phyloP scores from a whole-genome alignment of 35 echinoderm and acorn worm species.

The Chiridota heheva region DNA sequence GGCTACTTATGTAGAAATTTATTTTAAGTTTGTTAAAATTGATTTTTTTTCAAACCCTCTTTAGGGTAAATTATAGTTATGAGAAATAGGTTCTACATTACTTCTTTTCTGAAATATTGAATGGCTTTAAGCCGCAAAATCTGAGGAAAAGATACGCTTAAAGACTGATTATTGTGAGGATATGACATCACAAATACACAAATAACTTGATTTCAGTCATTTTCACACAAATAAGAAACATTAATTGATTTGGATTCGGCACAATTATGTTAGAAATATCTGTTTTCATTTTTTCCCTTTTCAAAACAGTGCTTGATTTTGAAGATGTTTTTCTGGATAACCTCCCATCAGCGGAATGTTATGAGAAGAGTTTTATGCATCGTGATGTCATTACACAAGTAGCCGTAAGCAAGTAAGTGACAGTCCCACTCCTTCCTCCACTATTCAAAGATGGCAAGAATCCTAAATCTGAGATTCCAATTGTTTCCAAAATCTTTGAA shows the following conservation, averaged over 20 bases:
- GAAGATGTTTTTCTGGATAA: constrained; percentile 83
- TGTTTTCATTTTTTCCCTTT: constrained; percentile 1
- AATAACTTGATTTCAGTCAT: too few species aligned
- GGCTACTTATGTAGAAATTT: too few species aligned
- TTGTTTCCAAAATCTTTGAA: background rate
- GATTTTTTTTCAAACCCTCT: too few species aligned
- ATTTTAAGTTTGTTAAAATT: too few species aligned
- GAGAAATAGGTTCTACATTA: too few species aligned
- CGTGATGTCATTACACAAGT: constrained; percentile 82
- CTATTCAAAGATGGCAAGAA: background rate
- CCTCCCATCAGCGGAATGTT: constrained; percentile 77
- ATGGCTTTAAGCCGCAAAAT: too few species aligned
- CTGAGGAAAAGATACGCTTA: too few species aligned
- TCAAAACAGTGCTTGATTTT: constrained; percentile 74
- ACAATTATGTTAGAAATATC: background rate
- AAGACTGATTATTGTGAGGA: too few species aligned
- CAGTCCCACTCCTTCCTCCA: background rate
- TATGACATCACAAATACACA: too few species aligned
- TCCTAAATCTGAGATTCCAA: background rate
- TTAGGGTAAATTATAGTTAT: too few species aligned
- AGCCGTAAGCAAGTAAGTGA: constrained; percentile 81
- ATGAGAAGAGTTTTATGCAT: constrained; percentile 96
- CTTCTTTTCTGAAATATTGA: too few species aligned
- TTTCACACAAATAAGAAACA: too few species aligned
- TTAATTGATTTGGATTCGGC: background rate